A percentile compares a stretch with the other conserved stretches of the same genome.
Conservation (phyloP, 2,888 invertebrate species). For the Anoncus sp. region DNA sequence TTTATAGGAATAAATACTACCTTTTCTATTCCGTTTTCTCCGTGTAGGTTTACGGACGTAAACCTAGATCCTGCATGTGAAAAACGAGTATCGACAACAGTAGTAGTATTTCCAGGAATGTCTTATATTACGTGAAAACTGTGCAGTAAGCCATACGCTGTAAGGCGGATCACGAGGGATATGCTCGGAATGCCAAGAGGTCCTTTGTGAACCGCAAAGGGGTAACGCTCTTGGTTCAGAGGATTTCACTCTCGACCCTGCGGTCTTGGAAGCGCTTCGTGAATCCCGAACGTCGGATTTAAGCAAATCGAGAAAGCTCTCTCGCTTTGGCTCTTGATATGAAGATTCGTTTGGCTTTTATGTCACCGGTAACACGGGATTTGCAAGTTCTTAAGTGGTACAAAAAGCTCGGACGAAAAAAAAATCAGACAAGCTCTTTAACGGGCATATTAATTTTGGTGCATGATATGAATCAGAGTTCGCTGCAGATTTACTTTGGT, state of each 20-base stretch:
- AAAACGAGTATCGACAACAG: neutral
- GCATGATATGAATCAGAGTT: no score
- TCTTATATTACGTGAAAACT: neutral
- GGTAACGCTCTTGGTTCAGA: slow-evolving; percentile 59
- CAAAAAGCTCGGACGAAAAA: neutral
- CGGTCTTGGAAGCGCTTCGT: slow-evolving; percentile 33
- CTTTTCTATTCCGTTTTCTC: no score
- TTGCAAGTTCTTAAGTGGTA: slow-evolving; percentile 4
- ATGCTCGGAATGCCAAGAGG: slow-evolving; percentile 62
- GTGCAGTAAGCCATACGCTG: slow-evolving; percentile 21
- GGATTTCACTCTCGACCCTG: slow-evolving; percentile 26
- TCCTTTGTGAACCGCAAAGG: slow-evolving; percentile 56
- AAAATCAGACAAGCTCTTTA: neutral
- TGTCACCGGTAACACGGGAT: slow-evolving; percentile 1
- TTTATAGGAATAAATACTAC: no score
- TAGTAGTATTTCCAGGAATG: slow-evolving; percentile 4
- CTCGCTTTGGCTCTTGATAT: neutral
- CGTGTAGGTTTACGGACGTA: no score
- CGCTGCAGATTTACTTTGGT: no score
- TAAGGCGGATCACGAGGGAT: slow-evolving; percentile 63
- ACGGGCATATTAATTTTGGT: neutral
- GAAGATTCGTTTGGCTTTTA: slow-evolving; percentile 6
- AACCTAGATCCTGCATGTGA: no score
- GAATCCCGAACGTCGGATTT: neutral
- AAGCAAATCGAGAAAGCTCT: slow-evolving; percentile 24